phyloP scores from a whole-genome alignment of 2,797 vertebrate species.

The Danio kyathit region DNA sequence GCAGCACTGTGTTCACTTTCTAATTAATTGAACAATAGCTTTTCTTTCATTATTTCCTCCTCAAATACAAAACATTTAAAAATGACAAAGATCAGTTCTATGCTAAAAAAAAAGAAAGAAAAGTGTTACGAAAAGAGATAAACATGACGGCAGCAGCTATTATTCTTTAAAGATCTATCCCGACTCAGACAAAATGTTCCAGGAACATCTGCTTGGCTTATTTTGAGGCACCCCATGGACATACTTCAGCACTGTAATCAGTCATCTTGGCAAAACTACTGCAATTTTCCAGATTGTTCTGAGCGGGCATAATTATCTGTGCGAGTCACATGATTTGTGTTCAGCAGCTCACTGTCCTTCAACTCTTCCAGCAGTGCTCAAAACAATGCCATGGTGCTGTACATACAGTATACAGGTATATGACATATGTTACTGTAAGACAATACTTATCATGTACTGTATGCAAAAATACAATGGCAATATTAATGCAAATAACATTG shows the following conservation, averaged over 20 bases:
- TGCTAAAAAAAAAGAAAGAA: not conserved
- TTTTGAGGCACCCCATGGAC: constrained; percentile 52
- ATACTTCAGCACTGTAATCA: constrained; percentile 59
- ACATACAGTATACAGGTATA: not conserved
- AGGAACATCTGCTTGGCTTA: constrained; percentile 51
- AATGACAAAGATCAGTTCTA: not conserved
- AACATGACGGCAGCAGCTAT: not conserved
- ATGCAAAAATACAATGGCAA: not conserved
- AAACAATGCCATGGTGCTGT: not conserved
- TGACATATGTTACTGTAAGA: not conserved
- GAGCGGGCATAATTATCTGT: constrained; percentile 49
- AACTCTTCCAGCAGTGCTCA: constrained; percentile 1
- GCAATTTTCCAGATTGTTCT: constrained; percentile 57
- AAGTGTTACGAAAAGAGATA: not conserved
- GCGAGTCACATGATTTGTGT: constrained; percentile 12
- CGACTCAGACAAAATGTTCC: constrained; percentile 26
- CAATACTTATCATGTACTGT: not conserved
- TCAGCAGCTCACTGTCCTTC: constrained; percentile 28
- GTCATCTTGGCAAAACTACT: constrained; percentile 59
- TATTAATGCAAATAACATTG: too few species aligned
- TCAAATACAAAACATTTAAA: not conserved
- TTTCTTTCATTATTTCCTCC: not conserved
- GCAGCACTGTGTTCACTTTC: not conserved
- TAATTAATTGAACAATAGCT: not conserved
- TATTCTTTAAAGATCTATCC: constrained; percentile 25